phyloP scores from a whole-genome alignment of 2,113 vertebrate genomes.

The Perognathus longimembris region DNA sequence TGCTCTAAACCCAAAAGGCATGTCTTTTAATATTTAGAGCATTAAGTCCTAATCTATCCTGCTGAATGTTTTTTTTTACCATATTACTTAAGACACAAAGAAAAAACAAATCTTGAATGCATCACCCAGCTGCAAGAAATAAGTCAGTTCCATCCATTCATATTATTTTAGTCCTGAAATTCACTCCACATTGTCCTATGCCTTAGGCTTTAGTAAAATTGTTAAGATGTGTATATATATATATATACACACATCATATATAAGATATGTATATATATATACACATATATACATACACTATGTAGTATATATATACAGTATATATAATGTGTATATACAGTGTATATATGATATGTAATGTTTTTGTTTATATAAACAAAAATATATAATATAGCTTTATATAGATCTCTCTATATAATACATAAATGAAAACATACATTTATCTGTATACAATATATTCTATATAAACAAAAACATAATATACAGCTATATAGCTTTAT shows the following conservation, averaged over 20 bases:
- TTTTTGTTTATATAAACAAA: too few relatives aligned
- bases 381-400: too few relatives aligned
- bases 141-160: constrained; percentile 70
- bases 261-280: too few relatives aligned
- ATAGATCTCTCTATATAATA: too few relatives aligned
- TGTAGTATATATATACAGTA: too few relatives aligned
- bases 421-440: too few relatives aligned
- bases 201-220: constrained; percentile 57
- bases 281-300: too few relatives aligned
- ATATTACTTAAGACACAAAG: constrained; percentile 59
- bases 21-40: constrained; percentile 63
- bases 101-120: background rate
- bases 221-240: constrained; percentile 63
- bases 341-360: background rate
- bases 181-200: constrained; percentile 36
- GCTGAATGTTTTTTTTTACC: constrained; percentile 41
- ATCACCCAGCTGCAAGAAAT: constrained; percentile 64
- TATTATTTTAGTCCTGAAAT: constrained; percentile 67
- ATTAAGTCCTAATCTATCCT: constrained; percentile 61
- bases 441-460: too few relatives aligned
- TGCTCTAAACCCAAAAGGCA: constrained; percentile 53
- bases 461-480: too few relatives aligned
- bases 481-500: too few relatives aligned
- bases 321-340: too few relatives aligned
- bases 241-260: too few relatives aligned